Conservation (phyloP, 2,797 vertebrate species). For the Poeciliopsis infans region DNA sequence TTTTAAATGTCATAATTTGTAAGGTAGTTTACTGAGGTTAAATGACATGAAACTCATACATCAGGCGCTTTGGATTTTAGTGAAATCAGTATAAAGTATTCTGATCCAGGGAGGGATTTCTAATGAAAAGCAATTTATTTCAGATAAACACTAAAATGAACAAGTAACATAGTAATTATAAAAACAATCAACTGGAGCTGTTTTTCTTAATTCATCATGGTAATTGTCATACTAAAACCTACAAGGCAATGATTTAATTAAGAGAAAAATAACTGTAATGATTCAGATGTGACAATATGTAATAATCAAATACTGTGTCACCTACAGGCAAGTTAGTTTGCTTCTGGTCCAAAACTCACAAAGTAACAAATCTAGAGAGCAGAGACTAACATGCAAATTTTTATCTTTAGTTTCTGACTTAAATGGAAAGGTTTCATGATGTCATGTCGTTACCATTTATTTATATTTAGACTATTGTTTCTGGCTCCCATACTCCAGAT, state of each 20-base stretch:
- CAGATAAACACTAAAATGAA: background rate
- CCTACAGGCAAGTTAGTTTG: slow-evolving; percentile 85
- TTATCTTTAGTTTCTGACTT: background rate
- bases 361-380: too few relatives aligned
- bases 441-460: too few relatives aligned
- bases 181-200: background rate
- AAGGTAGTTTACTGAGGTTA: background rate
- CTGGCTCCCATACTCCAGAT: slow-evolving; percentile 77
- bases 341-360: slow-evolving; percentile 73
- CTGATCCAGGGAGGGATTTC: background rate
- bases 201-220: background rate
- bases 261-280: background rate
- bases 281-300: background rate
- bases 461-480: background rate
- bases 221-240: background rate
- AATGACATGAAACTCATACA: background rate
- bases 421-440: background rate
- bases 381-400: background rate
- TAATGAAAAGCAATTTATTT: background rate
- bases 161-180: background rate
- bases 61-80: too few relatives aligned
- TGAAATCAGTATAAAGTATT: background rate
- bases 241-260: background rate
- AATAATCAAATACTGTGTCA: slow-evolving; percentile 76
- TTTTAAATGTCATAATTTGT: background rate